phyloP scores from a whole-genome alignment of 2,113 vertebrate species.

The Toxostoma redivivum region DNA sequence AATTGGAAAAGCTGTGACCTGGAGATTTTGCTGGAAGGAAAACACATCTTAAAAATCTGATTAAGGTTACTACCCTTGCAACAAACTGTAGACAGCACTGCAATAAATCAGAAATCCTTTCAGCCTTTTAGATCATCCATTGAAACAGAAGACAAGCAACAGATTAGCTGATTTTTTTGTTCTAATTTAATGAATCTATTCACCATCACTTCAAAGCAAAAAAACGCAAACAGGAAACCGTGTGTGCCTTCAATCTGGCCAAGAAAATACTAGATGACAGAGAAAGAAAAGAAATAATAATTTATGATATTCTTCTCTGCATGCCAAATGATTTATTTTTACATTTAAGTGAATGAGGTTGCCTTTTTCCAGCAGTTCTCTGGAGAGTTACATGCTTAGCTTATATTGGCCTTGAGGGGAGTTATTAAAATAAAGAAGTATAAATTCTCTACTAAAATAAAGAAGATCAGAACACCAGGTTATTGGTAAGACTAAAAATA shows the following conservation, averaged over 20 bases:
- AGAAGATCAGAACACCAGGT: background rate
- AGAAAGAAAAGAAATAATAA: background rate
- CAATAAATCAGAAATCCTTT: background rate
- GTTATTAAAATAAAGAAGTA: conserved; percentile 17
- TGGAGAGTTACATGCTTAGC: background rate
- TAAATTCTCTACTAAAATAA: conserved; percentile 24
- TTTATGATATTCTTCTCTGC: background rate
- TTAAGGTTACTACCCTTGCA: background rate
- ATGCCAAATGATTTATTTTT: conserved; percentile 23
- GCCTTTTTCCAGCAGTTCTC: conserved; percentile 4
- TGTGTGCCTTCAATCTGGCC: background rate
- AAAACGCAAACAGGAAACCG: background rate
- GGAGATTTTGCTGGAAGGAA: conserved; percentile 21
- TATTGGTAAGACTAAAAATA: conserved; percentile 15
- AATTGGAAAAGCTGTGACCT: conserved; percentile 6
- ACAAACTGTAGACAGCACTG: background rate
- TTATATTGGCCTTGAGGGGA: background rate
- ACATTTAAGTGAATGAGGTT: background rate
- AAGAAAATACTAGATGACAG: background rate
- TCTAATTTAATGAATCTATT: conserved; percentile 41
- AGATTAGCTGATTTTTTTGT: conserved; percentile 14
- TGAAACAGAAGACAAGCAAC: conserved; percentile 8
- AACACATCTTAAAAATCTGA: conserved; percentile 5
- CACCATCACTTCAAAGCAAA: background rate
- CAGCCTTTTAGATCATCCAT: background rate